Conservation (phyloP, 2,888 invertebrate genomes). For the Coleophora deauratella region DNA sequence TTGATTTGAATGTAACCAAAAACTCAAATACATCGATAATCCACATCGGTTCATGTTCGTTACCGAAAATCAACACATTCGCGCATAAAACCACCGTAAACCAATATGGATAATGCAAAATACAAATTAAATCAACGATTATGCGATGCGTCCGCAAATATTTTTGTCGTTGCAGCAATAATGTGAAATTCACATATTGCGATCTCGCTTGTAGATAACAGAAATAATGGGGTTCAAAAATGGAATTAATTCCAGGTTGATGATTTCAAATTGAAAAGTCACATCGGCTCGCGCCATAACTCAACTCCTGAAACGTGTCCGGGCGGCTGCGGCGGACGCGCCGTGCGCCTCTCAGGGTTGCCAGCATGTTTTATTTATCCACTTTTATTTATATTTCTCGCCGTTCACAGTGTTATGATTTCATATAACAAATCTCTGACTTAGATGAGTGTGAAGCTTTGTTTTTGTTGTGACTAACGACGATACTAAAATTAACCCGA, state of each 20-base stretch:
- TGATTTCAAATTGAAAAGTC: constrained; percentile 76
- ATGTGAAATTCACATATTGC: constrained; percentile 68
- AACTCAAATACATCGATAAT: neutral
- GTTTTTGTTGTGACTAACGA: neutral
- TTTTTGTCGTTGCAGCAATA: constrained; percentile 65
- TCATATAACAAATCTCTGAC: neutral
- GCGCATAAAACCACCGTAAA: constrained; percentile 16
- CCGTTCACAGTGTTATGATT: neutral
- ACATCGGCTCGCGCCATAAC: constrained; percentile 73
- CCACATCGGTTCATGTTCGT: constrained; percentile 13
- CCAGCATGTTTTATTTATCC: constrained; percentile 39
- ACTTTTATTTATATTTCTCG: constrained; percentile 11
- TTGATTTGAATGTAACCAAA: no score
- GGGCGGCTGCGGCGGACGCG: constrained; percentile 64
- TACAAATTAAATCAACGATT: constrained; percentile 46
- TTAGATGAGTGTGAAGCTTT: neutral
- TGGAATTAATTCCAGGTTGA: constrained; percentile 75
- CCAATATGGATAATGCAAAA: constrained; percentile 27
- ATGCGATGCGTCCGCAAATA: constrained; percentile 40
- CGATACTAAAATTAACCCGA: neutral
- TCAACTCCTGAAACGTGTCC: constrained; percentile 74
- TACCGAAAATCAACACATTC: constrained; percentile 13
- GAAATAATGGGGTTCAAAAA: constrained; percentile 75
- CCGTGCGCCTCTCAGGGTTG: constrained; percentile 50
- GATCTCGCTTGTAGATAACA: constrained; percentile 66